phyloP scores from a whole-genome alignment of 2,113 vertebrate genomes.

The Chlorocebus sabaeus region DNA sequence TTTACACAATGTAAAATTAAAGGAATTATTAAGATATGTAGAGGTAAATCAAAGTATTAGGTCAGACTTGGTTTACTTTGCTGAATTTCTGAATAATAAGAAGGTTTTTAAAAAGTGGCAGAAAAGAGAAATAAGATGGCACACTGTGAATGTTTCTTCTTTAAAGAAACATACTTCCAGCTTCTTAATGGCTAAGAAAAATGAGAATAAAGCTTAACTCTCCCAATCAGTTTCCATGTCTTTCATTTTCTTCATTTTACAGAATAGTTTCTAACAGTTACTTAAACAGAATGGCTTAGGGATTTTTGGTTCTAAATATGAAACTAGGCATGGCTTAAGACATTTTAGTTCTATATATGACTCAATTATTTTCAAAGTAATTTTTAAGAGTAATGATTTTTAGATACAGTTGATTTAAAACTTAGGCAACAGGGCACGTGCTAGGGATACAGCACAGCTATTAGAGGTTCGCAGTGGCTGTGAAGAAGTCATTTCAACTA shows the following conservation, averaged over 20 bases:
- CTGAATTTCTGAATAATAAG: background rate
- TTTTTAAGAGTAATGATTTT: background rate
- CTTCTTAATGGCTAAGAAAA: background rate
- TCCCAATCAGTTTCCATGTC: background rate
- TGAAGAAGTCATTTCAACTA: background rate
- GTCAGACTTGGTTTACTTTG: background rate
- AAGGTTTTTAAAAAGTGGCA: background rate
- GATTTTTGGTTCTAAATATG: background rate
- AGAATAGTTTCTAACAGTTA: background rate
- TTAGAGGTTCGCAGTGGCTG: background rate
- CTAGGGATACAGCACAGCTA: background rate
- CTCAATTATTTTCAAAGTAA: background rate
- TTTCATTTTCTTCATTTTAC: background rate
- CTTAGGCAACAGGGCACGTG: background rate
- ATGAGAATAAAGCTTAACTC: background rate
- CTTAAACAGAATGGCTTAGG: background rate
- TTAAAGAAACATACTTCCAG: background rate
- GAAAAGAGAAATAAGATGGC: background rate
- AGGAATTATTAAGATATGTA: background rate
- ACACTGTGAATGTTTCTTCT: background rate
- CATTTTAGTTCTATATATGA: background rate
- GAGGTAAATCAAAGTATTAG: background rate
- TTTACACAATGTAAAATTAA: background rate
- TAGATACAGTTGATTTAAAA: background rate
- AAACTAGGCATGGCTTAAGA: background rate